A percentile compares a stretch with the other conserved stretches of the same genome.
phyloP scores from a whole-genome alignment of 2,797 vertebrate species.

The Scolopax bukidnonensis region DNA sequence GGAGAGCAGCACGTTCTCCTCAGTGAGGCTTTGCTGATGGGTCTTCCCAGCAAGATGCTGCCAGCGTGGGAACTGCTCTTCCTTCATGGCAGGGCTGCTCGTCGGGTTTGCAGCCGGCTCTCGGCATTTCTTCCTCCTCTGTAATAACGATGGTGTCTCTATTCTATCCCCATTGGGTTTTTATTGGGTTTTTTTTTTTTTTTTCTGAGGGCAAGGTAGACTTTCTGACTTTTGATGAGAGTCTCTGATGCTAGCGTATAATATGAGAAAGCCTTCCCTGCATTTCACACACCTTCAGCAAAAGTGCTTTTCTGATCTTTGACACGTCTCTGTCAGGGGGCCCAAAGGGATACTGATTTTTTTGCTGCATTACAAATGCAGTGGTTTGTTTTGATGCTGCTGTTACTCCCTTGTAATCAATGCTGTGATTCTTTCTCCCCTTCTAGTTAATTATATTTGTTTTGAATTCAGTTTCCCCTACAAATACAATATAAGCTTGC shows the following conservation, averaged over 20 bases:
- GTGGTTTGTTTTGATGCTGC: not conserved
- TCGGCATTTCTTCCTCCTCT: not conserved
- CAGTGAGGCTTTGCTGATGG: rapidly evolving
- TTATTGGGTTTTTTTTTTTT: not conserved
- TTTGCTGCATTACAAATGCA: not conserved
- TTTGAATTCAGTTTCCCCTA: not conserved
- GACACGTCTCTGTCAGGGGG: not conserved
- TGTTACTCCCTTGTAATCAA: not conserved
- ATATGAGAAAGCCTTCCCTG: not conserved
- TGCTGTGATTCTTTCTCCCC: not conserved
- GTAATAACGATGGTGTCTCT: rapidly evolving
- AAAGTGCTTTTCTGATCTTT: not conserved
- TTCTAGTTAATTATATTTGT: not conserved
- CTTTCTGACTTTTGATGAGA: not conserved
- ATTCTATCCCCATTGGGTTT: rapidly evolving
- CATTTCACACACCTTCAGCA: not conserved
- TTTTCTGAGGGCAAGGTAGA: not conserved
- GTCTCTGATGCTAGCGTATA: not conserved
- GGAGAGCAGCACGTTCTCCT: not conserved
- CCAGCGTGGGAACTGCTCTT: rapidly evolving
- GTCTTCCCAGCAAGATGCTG: not conserved
- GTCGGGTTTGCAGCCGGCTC: not conserved
- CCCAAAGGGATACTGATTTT: not conserved
- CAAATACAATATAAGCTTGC: not conserved
- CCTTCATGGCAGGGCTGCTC: not conserved